Evolutionary conservation across 2,113 vertebrate species (phyloP).

Genomic region (Opisthocomus hoazin): DNA sequence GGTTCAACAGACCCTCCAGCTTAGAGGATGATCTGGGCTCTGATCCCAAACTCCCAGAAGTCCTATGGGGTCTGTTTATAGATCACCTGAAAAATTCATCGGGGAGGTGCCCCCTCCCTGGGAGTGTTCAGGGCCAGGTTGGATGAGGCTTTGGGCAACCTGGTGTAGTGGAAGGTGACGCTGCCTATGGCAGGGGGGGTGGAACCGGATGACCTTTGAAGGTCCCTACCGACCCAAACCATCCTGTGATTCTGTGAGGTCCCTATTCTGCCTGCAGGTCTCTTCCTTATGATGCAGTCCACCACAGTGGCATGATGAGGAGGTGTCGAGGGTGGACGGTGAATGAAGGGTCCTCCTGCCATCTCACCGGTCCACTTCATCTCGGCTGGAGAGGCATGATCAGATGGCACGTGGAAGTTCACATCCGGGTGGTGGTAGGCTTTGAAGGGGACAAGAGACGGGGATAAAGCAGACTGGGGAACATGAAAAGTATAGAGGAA

Average conservation of each 20-base stretch:
- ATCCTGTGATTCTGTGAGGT: no score
- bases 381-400: accelerated
- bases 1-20: neutral
- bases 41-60: neutral
- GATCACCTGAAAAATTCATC: neutral
- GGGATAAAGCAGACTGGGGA: neutral
- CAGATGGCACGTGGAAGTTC: neutral
- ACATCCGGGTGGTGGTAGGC: accelerated
- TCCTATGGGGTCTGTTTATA: neutral
- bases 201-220: no score
- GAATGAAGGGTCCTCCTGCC: neutral
- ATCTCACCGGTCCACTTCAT: neutral
- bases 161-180: no score
- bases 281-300: accelerated
- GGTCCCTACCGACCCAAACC: no score
- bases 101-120: no score
- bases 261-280: neutral
- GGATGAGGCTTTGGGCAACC: no score
- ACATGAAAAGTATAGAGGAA: neutral
- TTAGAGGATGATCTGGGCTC: neutral
- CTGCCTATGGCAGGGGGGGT: no score
- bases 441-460: neutral
- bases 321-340: neutral
- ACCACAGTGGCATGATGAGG: accelerated
- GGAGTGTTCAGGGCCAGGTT: no score